phyloP scores from a whole-genome alignment of 2,888 invertebrate species.

The Saturnia japonica region DNA sequence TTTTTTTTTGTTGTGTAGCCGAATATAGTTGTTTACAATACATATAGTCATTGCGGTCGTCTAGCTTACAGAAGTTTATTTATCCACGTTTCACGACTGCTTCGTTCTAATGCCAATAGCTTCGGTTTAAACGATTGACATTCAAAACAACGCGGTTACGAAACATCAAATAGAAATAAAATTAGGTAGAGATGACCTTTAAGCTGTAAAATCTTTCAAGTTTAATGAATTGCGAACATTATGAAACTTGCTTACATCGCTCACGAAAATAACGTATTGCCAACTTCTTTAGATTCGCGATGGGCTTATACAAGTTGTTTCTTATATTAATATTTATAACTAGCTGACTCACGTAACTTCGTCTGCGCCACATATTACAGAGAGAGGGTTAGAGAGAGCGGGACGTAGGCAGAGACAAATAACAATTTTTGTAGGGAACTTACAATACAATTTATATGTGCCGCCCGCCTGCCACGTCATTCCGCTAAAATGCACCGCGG shows the following conservation, averaged over 20 bases:
- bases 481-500: no score
- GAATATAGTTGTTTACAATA: conserved; percentile 29
- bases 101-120: conserved; percentile 11
- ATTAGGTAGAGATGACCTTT: conserved; percentile 19
- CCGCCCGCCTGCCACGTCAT: no score
- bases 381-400: no score
- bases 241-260: neutral
- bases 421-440: no score
- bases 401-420: no score
- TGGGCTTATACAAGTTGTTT: neutral
- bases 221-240: conserved; percentile 14
- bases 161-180: conserved; percentile 16
- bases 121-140: conserved; percentile 12
- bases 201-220: conserved; percentile 5
- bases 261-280: neutral
- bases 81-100: neutral
- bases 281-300: neutral
- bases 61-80: neutral
- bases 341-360: no score
- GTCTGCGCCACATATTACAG: no score
- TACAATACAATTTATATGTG: no score
- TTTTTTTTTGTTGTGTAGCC: conserved; percentile 38
- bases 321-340: neutral
- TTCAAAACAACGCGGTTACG: conserved; percentile 20
- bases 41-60: conserved; percentile 27